Evolutionary conservation across 2,888 invertebrate species (phyloP), one percentile per base, ranked within the genome.

Genomic region (Cryptophagus acutangulus): DNA sequence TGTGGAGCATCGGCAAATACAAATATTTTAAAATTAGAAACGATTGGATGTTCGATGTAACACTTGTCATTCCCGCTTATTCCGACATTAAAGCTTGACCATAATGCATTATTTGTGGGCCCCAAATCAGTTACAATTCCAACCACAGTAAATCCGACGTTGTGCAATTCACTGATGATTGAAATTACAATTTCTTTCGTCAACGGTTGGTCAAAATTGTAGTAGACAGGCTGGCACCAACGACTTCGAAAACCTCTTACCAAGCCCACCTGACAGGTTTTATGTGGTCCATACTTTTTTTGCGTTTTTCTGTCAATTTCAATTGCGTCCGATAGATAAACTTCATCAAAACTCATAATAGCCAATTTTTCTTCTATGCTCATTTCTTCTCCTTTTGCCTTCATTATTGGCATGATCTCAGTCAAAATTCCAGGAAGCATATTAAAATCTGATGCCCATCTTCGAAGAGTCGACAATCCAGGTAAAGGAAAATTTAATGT

Each of bases 131-230:
- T 46, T 4, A 41, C 41, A 24, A 53, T 45, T 6, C 49, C 45
- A 5, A 58, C 56, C 13, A 59, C 57, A 10, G 20, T 50, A 38
- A 46, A 57, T 14, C 45, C 40, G 18, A 38, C 36, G 13, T 45
- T 17, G 42, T 49, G 47, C 15, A 57, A 35, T 40, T 45, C 14
- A 14, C 16, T 16, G 37, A 58, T 58, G 10, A 51, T 43, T 15
- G 45, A 18, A 2, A 35, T 16, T 4, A 57, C 26, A 40, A 52
- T 50, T 14, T 50, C 40, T 43, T 50, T 49, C 30, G 45, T 49
- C 49, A 57, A 52, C 12, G 49, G 35, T 28, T 41, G 41, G 38
- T 58, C 57, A 46, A 52, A 57, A 24, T 48, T 18, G 43, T 54
- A 58, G 44, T 40, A 58, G 15, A 60, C 29, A n/a, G 51, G 55